Base-by-base conservation (phyloP, 1,140 invertebrate species). In the Araneus ventricosus region DNA sequence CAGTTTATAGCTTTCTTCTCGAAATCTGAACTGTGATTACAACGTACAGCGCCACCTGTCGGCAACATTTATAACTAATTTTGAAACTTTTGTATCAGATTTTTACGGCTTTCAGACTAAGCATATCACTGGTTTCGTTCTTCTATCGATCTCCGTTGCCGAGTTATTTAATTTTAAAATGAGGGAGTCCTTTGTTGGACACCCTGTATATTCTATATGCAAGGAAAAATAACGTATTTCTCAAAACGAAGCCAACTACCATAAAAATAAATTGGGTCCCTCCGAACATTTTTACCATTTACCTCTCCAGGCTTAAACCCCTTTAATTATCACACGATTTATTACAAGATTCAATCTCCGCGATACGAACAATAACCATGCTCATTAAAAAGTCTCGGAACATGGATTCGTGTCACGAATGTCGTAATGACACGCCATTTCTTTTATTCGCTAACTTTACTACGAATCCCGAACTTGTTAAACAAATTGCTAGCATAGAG, bases 241-340 rank as follows among this genome's bases (percentile, higher is more conserved):
- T 30, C 4, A 20, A 70, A 70, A 70, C 27, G 67, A 70, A 27
- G 67, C 8, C 17, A 75, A 75, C 70, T 75, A 75, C 30, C 30
- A 30, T 30, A 67, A 75, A 75, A 75, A 75, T 75, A 75, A 75
- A 75, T 75, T 75, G 70, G 70, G 34, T 75, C n/a, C 34, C 20
- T 30, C 70, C 20, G 30, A 75, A 67, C 27, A 30, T 37, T 4
- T 22, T 75, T 34, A 6, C 20, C 63, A 67, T 67, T 22, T 75
- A 75, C 34, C 27, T 75, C 27, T 37, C 30, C 34, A 37, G 30
- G 2, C 17, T 75, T 75, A 75, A 75, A 75, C 70, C 30, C 70
- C 70, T 30, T 75, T 37, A 75, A 75, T 75, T 75, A 75, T 75
- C 70, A 20, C 30, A 34, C 27, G 30, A 37, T 34, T 75, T 75